Conservation (phyloP, 2,888 invertebrate genomes). For the Megamerina dolium region DNA sequence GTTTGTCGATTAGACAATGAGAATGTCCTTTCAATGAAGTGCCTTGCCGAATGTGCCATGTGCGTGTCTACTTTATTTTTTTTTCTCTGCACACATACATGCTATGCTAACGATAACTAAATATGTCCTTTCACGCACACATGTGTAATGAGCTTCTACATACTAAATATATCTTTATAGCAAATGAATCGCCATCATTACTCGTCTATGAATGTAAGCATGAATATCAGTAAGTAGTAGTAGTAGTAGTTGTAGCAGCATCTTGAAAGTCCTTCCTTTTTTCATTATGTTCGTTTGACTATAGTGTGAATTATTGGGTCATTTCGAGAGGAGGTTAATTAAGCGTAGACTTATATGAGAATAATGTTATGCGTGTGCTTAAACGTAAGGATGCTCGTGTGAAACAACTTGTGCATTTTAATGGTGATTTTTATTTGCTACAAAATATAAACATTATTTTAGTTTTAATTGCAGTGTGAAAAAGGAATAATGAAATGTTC, state of each 20-base stretch:
- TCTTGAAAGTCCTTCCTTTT: background rate
- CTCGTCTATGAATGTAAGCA: background rate
- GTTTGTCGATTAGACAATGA: constrained; percentile 14
- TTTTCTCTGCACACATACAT: too few relatives aligned
- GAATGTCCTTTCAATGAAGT: constrained; percentile 12
- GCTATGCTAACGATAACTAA: too few relatives aligned
- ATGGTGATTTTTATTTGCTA: constrained; percentile 26
- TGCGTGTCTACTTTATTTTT: background rate
- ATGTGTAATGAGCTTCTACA: constrained; percentile 15
- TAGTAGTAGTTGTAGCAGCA: background rate
- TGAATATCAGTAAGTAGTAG: too few relatives aligned
- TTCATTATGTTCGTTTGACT: background rate
- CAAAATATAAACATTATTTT: constrained; percentile 19
- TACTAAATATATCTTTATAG: too few relatives aligned
- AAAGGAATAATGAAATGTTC: background rate
- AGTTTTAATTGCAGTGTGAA: constrained; percentile 20
- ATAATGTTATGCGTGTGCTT: too few relatives aligned
- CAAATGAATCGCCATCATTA: constrained; percentile 10
- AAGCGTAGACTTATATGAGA: constrained; percentile 21
- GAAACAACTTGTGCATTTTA: constrained; percentile 35
- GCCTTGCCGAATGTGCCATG: background rate
- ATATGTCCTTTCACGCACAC: constrained; percentile 17
- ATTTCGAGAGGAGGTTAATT: constrained; percentile 34
- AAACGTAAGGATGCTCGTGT: too few relatives aligned
- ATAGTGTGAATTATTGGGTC: constrained; percentile 14